Evolutionary conservation across 2,113 vertebrate genomes (phyloP).

Genomic region (Plotosus lineatus): DNA sequence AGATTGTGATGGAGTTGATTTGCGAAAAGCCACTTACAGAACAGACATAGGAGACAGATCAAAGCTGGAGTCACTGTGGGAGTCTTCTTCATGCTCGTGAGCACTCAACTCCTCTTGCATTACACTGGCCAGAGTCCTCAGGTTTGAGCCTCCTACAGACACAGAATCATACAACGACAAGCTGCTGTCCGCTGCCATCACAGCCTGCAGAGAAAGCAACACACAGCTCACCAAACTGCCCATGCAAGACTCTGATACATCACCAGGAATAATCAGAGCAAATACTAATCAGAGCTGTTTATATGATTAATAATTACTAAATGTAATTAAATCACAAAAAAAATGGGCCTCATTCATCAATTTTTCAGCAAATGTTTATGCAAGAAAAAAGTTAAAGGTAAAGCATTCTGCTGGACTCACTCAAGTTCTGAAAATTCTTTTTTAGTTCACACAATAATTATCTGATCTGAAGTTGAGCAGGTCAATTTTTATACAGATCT

Average conservation of each 20-base stretch:
- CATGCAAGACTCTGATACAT: not conserved
- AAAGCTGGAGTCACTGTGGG: slow-evolving; percentile 92
- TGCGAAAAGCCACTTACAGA: slow-evolving; percentile 76
- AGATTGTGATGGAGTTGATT: not conserved
- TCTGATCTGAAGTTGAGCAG: no score
- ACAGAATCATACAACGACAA: slow-evolving; percentile 86
- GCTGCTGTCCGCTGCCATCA: slow-evolving; percentile 82
- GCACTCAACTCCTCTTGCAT: slow-evolving; percentile 92
- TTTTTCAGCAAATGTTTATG: not conserved
- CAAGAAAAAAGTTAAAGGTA: not conserved
- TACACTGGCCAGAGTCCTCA: slow-evolving; percentile 83
- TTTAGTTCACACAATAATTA: no score
- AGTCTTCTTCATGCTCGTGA: slow-evolving; percentile 87
- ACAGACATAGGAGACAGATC: slow-evolving; percentile 89
- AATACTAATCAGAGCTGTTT: not conserved
- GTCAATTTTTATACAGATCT: no score
- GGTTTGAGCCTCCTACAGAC: slow-evolving; percentile 85
- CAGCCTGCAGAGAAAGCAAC: slow-evolving; percentile 69
- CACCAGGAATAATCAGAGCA: not conserved
- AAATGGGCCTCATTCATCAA: not conserved
- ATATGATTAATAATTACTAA: not conserved
- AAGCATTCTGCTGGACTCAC: not conserved
- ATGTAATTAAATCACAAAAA: not conserved
- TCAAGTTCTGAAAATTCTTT: no score
- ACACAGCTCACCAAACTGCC: not conserved